Conservation (phyloP, 2,113 vertebrate species). For the Anoplopoma fimbria region DNA sequence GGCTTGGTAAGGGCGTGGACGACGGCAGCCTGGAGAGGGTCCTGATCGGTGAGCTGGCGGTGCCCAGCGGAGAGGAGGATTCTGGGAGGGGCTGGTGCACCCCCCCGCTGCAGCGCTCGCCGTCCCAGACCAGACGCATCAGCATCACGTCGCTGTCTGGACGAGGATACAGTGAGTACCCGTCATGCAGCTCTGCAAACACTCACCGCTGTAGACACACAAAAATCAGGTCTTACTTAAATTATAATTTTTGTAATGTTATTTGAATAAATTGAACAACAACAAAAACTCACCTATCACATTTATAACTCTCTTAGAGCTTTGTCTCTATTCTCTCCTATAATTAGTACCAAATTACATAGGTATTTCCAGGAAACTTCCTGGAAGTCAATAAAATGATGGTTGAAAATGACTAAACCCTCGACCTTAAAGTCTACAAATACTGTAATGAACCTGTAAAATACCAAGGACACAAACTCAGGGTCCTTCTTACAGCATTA, state of each 20-base stretch:
- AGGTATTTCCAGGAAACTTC: no score
- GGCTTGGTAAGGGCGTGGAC: conserved; percentile 93
- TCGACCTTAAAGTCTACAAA: background rate
- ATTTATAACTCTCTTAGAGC: no score
- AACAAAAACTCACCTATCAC: no score
- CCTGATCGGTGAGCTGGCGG: conserved; percentile 91
- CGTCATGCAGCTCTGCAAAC: background rate
- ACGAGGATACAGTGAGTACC: conserved; percentile 85
- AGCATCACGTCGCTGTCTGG: conserved; percentile 89
- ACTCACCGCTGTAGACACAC: background rate
- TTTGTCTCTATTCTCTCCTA: no score
- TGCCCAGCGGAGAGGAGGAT: conserved; percentile 85
- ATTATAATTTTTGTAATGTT: no score
- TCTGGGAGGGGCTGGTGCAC: conserved; percentile 88
- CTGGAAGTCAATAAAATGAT: no score
- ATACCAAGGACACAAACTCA: no score
- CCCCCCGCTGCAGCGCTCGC: conserved; percentile 91
- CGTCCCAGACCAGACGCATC: conserved; percentile 84
- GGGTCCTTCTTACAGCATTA: no score
- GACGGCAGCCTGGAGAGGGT: conserved; percentile 94
- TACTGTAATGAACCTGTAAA: background rate
- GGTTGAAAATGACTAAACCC: background rate
- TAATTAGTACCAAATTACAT: no score
- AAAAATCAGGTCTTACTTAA: no score
- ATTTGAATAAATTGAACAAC: no score